Evolutionary conservation across 2,888 invertebrate species (phyloP).

Genomic region (Colostygia pectinataria): DNA sequence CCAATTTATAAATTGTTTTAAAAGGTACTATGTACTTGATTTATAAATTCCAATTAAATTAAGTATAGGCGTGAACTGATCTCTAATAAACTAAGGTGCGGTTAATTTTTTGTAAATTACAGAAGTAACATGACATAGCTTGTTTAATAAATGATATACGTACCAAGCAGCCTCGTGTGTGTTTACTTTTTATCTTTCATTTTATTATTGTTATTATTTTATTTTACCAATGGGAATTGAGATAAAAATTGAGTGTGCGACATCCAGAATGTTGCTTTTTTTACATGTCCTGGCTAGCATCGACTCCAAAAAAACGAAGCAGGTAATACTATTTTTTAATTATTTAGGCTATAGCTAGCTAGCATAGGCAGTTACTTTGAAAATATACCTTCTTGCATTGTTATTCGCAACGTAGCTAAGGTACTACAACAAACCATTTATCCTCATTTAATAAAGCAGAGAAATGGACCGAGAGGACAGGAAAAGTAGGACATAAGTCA

Average conservation of each 20-base stretch:
- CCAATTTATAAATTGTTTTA: not conserved
- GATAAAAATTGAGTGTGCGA: too few species aligned
- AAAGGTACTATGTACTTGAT: slow-evolving; percentile 3
- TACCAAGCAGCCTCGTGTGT: slow-evolving; percentile 15
- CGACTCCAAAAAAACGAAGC: too few species aligned
- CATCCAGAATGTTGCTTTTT: too few species aligned
- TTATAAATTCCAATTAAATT: slow-evolving; percentile 23
- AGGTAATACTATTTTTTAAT: too few species aligned
- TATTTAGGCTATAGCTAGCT: too few species aligned
- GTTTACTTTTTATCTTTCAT: too few species aligned
- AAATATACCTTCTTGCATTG: too few species aligned
- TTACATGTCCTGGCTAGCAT: too few species aligned
- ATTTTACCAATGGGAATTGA: too few species aligned
- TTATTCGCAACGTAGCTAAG: not conserved
- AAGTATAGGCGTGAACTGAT: slow-evolving; percentile 27
- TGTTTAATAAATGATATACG: slow-evolving; percentile 36
- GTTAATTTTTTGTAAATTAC: slow-evolving; percentile 27
- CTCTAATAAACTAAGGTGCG: slow-evolving; percentile 31
- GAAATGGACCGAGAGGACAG: slow-evolving; percentile 9
- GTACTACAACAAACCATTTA: not conserved
- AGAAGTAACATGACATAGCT: slow-evolving; percentile 28
- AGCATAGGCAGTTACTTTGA: too few species aligned
- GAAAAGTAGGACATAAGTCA: slow-evolving; percentile 19
- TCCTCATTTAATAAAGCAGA: slow-evolving; percentile 14
- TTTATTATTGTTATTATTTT: too few species aligned